Percentiles rank a stretch among this genome's conserved stretches.
Conservation (phyloP, 2,888 invertebrate species). For the Malthinus seriepunctatus region DNA sequence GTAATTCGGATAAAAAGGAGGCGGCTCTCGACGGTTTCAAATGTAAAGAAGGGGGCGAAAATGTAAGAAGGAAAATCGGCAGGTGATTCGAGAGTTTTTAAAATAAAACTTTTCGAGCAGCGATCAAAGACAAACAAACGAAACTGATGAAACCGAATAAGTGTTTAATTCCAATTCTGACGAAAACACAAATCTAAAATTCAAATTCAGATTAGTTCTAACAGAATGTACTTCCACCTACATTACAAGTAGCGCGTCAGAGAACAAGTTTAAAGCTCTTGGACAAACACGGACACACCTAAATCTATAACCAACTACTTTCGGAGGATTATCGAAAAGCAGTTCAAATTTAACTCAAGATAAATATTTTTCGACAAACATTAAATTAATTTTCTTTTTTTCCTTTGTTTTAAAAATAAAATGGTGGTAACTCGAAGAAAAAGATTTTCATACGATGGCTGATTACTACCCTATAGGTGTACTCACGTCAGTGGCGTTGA, state of each 20-base stretch:
- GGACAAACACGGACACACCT: slow-evolving; percentile 57
- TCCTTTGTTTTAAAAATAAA: no score
- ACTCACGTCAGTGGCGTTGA: slow-evolving; percentile 42
- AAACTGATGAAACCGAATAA: slow-evolving; percentile 51
- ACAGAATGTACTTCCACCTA: slow-evolving; percentile 42
- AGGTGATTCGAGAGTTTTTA: slow-evolving; percentile 47
- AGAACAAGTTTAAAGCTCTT: slow-evolving; percentile 54
- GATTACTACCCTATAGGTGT: slow-evolving; percentile 40
- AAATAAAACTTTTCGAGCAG: slow-evolving; percentile 42
- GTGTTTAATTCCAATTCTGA: slow-evolving; percentile 53
- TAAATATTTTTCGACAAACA: slow-evolving; percentile 34
- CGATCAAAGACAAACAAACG: slow-evolving; percentile 45
- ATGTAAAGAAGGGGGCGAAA: slow-evolving; percentile 4
- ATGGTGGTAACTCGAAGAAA: slow-evolving; percentile 36
- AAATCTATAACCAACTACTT: slow-evolving; percentile 55
- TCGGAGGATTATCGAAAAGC: slow-evolving; percentile 53
- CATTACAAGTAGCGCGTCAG: slow-evolving; percentile 43
- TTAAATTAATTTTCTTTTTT: no score
- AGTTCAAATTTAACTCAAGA: slow-evolving; percentile 52
- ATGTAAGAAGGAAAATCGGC: slow-evolving; percentile 35
- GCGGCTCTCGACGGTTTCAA: background rate
- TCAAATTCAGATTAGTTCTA: slow-evolving; percentile 52
- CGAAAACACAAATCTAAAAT: slow-evolving; percentile 52
- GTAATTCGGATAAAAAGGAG: slow-evolving; percentile 18
- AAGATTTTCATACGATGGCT: slow-evolving; percentile 35